A percentile compares a stretch with the other conserved stretches of the same genome.
These are phyloP conservation scores for Limnodromus scolopaceus DNA, from an alignment of 2,797 vertebrate genomes.

Conservation along the genomic window DNA sequence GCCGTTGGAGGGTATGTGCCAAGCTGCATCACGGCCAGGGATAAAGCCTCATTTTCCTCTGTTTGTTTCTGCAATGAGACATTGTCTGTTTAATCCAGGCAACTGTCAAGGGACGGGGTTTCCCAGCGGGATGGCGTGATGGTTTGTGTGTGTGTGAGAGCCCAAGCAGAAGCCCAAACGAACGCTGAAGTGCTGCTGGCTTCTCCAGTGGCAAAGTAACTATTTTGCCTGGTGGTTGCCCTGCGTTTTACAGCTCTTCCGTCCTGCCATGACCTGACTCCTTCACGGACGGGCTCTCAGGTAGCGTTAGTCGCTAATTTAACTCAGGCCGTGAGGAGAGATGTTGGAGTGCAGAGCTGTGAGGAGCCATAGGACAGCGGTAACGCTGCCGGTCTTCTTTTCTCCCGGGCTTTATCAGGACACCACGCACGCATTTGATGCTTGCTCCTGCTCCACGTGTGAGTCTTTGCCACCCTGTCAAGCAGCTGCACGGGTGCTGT, in stretches of 20 bases:
- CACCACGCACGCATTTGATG: accelerated
- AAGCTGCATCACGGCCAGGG: background rate
- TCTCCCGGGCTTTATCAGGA: background rate
- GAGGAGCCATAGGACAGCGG: background rate
- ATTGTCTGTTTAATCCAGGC: background rate
- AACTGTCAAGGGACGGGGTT: background rate
- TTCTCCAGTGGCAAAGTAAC: background rate
- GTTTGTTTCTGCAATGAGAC: background rate
- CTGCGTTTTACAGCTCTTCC: background rate
- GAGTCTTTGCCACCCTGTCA: background rate
- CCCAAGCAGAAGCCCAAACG: background rate
- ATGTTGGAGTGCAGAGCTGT: background rate
- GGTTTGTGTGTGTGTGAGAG: background rate
- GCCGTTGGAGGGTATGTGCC: background rate
- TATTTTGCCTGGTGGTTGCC: background rate
- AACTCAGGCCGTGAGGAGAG: background rate
- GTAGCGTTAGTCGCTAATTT: background rate
- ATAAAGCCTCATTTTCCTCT: background rate
- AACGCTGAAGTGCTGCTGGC: background rate
- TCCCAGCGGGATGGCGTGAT: background rate
- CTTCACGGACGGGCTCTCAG: background rate
- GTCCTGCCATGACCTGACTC: background rate
- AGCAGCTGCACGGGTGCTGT: background rate
- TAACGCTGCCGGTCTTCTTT: background rate
- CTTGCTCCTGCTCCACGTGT: accelerated